Percentiles rank a stretch among this genome's conserved stretches.
Conservation (phyloP, 1,140 invertebrate genomes). For the Paraescarpia echinospica region DNA sequence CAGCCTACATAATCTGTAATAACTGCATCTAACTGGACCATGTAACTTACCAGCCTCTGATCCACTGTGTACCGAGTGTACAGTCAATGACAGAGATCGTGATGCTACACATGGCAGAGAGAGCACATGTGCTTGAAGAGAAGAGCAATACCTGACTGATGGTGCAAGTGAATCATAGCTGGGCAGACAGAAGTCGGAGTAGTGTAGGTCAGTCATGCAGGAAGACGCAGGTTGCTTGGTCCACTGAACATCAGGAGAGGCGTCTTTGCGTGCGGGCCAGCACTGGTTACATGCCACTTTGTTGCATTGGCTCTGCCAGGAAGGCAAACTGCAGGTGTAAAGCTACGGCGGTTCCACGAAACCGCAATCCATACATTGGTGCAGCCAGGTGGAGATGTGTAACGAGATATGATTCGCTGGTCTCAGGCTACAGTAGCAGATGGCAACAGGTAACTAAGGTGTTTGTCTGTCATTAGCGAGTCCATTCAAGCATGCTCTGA, state of each 20-base stretch:
- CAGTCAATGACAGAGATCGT: background rate
- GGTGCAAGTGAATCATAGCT: background rate
- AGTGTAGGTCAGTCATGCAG: background rate
- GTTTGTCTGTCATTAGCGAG: background rate
- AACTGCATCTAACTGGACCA: too few species aligned
- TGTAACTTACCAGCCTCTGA: background rate
- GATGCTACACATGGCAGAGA: background rate
- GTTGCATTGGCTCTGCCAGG: background rate
- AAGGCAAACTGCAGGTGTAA: background rate
- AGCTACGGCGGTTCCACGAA: background rate
- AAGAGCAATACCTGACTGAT: background rate
- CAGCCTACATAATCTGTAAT: too few species aligned
- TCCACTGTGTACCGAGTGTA: background rate
- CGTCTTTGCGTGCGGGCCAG: background rate
- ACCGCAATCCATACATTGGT: background rate
- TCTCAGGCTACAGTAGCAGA: background rate
- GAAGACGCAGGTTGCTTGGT: background rate
- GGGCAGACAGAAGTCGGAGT: background rate
- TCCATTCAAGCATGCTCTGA: background rate
- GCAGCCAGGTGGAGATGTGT: background rate
- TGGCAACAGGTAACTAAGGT: background rate
- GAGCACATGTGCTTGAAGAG: background rate
- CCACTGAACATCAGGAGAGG: background rate
- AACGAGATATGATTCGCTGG: background rate
- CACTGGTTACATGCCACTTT: background rate